Evolutionary conservation across 1,140 invertebrate genomes (phyloP).

Genomic region (Scaptomyza montana): DNA sequence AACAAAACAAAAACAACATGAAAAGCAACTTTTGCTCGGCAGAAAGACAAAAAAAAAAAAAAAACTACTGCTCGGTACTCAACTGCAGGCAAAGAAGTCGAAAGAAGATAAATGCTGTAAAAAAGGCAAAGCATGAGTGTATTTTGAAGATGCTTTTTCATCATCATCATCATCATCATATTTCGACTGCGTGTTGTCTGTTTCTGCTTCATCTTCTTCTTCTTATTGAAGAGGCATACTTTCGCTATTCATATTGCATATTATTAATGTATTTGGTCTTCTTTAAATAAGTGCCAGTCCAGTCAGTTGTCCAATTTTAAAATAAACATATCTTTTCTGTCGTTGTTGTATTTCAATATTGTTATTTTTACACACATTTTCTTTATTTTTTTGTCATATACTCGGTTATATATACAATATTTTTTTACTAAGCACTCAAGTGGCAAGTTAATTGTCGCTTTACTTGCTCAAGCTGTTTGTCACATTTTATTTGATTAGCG

Average conservation of each 20-base stretch:
- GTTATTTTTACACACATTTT: background rate
- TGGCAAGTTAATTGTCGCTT: constrained; percentile 39
- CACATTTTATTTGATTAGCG: constrained; percentile 37
- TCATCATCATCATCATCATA: background rate
- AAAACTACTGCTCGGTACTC: constrained; percentile 55
- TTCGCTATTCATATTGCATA: constrained; percentile 3
- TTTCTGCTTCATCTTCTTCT: constrained; percentile 2
- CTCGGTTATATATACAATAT: background rate
- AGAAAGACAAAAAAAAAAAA: background rate
- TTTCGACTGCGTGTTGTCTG: constrained; percentile 28
- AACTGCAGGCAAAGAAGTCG: constrained; percentile 76
- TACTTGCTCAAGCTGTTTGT: constrained; percentile 32
- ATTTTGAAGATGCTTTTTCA: constrained; percentile 74
- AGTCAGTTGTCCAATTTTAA: constrained; percentile 2
- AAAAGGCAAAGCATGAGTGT: constrained; percentile 75
- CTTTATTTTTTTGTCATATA: background rate
- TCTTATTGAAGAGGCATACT: constrained; percentile 3
- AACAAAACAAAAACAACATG: constrained; percentile 36
- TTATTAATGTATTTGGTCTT: constrained; percentile 2
- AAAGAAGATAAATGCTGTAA: constrained; percentile 76
- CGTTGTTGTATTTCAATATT: background rate
- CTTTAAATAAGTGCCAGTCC: constrained; percentile 2
- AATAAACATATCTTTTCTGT: background rate
- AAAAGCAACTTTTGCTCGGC: constrained; percentile 56
- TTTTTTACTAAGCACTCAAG: constrained; percentile 34